A percentile compares a stretch with the other conserved stretches of the same genome.
Evolutionary conservation across 2,797 vertebrate genomes (phyloP).

Genomic region (Spinus olivaceus): DNA sequence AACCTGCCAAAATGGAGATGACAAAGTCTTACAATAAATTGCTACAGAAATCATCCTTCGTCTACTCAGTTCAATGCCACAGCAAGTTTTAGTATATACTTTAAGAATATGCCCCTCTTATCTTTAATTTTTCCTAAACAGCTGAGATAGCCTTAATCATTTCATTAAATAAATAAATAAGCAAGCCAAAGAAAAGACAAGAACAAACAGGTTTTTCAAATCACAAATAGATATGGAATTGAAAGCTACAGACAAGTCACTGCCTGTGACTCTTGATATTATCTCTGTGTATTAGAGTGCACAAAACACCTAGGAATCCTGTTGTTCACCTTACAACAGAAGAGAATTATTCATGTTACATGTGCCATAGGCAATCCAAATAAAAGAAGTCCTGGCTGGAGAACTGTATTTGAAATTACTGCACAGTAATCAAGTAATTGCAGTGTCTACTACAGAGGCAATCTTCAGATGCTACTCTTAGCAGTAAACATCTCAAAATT

Average conservation of each 20-base stretch:
- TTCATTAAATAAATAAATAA: neutral
- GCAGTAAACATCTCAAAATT: neutral
- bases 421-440: neutral
- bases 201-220: neutral
- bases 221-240: neutral
- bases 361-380: neutral
- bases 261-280: neutral
- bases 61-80: neutral
- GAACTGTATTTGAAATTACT: neutral
- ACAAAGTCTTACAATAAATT: neutral
- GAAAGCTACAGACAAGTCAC: neutral
- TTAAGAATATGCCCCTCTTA: neutral
- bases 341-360: neutral
- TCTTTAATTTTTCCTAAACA: neutral
- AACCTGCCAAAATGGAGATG: neutral
- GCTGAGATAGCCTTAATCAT: neutral
- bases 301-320: neutral
- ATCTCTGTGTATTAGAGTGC: neutral
- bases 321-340: neutral
- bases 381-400: neutral
- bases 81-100: neutral
- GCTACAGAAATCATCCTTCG: neutral
- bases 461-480: neutral
- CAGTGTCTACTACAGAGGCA: neutral
- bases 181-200: neutral